These are phyloP conservation scores for Corvus hawaiiensis DNA, from an alignment of 2,113 vertebrate genomes.

Conservation along the genomic window DNA sequence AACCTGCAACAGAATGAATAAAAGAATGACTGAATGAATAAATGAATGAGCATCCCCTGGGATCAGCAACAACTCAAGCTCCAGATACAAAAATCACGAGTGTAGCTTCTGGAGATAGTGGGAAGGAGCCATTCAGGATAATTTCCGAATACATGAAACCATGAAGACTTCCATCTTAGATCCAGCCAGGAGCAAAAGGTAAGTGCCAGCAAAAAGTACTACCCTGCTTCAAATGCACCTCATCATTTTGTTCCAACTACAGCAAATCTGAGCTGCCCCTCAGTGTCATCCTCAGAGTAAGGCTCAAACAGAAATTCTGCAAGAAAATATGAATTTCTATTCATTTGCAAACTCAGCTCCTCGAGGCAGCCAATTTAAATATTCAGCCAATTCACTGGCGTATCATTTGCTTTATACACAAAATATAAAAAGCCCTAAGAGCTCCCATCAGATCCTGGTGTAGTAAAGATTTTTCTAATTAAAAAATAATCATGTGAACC, in stretches of 20 bases:
- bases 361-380: constrained; percentile 6
- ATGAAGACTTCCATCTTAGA: neutral
- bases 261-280: neutral
- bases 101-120: neutral
- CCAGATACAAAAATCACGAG: neutral
- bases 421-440: neutral
- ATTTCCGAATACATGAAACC: neutral
- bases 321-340: neutral
- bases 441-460: neutral
- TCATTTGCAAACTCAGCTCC: neutral
- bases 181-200: neutral
- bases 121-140: neutral
- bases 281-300: neutral
- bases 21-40: neutral
- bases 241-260: neutral
- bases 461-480: constrained; percentile 17
- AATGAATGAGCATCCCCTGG: neutral
- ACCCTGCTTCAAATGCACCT: neutral
- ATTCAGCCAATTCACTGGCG: neutral
- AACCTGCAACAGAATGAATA: constrained; percentile 71
- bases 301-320: neutral
- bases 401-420: constrained; percentile 17
- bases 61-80: neutral
- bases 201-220: neutral
- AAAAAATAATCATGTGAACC: constrained; percentile 22